Base-by-base conservation (phyloP, 2,888 invertebrate genomes). In the Heliconius cydno region DNA sequence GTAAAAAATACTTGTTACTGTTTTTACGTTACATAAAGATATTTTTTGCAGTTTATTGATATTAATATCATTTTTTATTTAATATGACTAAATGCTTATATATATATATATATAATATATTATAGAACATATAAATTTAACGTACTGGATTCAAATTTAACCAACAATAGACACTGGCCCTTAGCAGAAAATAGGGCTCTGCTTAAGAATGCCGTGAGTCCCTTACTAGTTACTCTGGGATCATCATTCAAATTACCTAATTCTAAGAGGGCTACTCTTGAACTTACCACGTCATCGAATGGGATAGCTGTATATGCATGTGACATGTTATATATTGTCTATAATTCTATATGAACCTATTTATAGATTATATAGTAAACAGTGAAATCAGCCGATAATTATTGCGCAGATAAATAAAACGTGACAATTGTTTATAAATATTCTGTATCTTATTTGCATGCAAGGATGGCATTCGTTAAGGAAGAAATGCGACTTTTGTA, bases 401-500 rank as follows among this genome's bases (percentile, higher is more conserved):
- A 72, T 34, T 22, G 57, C 72, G 30, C 60, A 60, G 34, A 73
- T 73, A 60, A 73, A 60, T 73, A 73, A 73, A 73, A 38, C 73
- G 60, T 73, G 60, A 60, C 60, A 66, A 65, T 46, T 75, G 75
- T 66, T 75, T 66, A 41, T 66, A 63, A 75, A 75, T 73, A 73
- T 30, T 60, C 72, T 57, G n/a, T 73, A 73, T 25, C 34, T 60
- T 60, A 73, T 75, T 75, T 75, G 41, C 28, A 46, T 65, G 25
- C 65, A 66, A 65, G 65, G 63, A 75, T 63, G 28, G 22, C 15
- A 63, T 63, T 65, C 30, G 25, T 78, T 13, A 57, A 9, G 19
- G 2, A 19, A 22, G 28, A 67, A 68, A 52, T 25, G 34, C 52
- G 72, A 73, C 74, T 79, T 67, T 79, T 80, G 77, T 79, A 74